Conservation (phyloP, 2,888 invertebrate genomes). For the Tanytarsus gracilentus region DNA sequence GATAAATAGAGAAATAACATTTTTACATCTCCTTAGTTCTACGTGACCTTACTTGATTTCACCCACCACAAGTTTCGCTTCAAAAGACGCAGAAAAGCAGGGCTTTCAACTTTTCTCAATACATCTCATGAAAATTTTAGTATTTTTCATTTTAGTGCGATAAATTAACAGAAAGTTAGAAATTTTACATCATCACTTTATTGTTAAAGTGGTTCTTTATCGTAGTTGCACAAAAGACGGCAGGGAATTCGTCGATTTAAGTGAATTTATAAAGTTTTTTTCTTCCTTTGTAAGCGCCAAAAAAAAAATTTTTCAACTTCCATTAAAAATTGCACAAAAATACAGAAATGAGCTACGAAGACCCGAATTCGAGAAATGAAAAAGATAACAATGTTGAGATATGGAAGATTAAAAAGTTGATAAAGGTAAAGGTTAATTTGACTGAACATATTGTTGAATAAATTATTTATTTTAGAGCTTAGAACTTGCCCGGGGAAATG, state of each 20-base stretch:
- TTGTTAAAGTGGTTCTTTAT: neutral
- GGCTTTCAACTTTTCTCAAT: too few species aligned
- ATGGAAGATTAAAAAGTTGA: conserved; percentile 99
- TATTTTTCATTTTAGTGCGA: too few species aligned
- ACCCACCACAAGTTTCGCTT: too few species aligned
- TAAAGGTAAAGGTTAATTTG: too few species aligned
- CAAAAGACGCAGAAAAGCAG: too few species aligned
- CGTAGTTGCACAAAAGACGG: neutral
- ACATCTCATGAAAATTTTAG: too few species aligned
- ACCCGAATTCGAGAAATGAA: conserved; percentile 20
- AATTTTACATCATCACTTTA: neutral
- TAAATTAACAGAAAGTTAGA: neutral
- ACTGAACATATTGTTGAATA: too few species aligned
- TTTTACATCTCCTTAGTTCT: too few species aligned
- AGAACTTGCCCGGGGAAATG: conserved; percentile 98
- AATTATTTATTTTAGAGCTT: too few species aligned
- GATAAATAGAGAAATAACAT: too few species aligned
- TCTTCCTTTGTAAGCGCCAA: neutral
- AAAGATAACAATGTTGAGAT: conserved; percentile 71
- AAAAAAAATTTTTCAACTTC: neutral
- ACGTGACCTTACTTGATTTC: too few species aligned
- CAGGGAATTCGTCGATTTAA: neutral
- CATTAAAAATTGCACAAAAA: neutral
- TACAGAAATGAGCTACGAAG: conserved; percentile 11
- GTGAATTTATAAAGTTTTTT: neutral